These are phyloP conservation scores for Pyrrhia umbra DNA, from an alignment of 2,888 invertebrate species.

Conservation along the genomic window DNA sequence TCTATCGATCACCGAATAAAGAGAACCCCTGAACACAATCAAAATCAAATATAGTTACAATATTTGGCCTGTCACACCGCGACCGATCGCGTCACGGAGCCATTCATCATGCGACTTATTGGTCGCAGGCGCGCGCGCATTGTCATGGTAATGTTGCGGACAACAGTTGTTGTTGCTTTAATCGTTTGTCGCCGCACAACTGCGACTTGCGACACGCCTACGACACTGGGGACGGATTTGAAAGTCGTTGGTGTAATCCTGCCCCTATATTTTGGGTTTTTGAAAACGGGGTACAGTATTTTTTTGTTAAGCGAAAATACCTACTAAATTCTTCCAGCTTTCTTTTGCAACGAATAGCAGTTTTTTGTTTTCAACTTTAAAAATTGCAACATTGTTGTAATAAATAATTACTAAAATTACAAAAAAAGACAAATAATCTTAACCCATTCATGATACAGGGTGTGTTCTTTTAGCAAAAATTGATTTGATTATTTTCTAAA, in stretches of 20 bases:
- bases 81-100: conserved; percentile 46
- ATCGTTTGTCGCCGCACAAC: conserved; percentile 59
- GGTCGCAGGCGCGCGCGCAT: conserved; percentile 55
- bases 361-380: too few relatives aligned
- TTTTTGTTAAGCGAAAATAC: background rate
- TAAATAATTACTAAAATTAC: too few relatives aligned
- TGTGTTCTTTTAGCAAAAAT: too few relatives aligned
- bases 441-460: too few relatives aligned
- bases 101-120: conserved; percentile 62
- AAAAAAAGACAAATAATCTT: too few relatives aligned
- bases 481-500: too few relatives aligned
- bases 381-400: too few relatives aligned
- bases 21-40: conserved; percentile 38
- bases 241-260: background rate
- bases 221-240: conserved; percentile 40
- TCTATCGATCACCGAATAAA: conserved; percentile 24
- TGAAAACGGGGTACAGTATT: background rate
- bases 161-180: conserved; percentile 62
- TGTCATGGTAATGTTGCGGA: conserved; percentile 62
- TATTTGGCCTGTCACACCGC: conserved; percentile 51
- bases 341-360: too few relatives aligned
- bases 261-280: background rate
- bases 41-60: conserved; percentile 48
- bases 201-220: conserved; percentile 67
- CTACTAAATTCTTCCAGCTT: too few relatives aligned